Evolutionary conservation across 2,888 invertebrate species (phyloP).

Genomic region (Acanthopleura granulata): DNA sequence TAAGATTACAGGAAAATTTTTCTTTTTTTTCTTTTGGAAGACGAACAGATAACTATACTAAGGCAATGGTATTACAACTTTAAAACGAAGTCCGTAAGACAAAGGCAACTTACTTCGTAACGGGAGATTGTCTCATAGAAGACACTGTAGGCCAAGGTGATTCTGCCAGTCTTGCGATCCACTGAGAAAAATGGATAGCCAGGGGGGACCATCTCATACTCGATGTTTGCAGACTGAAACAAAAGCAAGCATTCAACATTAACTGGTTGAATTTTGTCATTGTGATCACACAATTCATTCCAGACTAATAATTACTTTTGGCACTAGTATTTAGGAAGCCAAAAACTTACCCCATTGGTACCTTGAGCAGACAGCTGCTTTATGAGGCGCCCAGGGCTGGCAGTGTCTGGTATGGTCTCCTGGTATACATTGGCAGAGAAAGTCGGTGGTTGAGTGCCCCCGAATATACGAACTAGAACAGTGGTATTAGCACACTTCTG

Average conservation of each 20-base stretch:
- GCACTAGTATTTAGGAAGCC: no score
- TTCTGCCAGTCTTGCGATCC: neutral
- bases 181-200: neutral
- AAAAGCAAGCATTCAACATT: neutral
- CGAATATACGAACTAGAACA: neutral
- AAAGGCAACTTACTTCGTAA: neutral
- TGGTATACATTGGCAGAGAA: neutral
- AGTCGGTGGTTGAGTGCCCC: neutral
- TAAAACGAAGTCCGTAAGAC: no score
- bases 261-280: neutral
- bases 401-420: neutral
- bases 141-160: neutral
- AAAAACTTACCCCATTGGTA: neutral
- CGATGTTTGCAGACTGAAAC: neutral
- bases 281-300: neutral
- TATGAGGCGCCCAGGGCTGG: neutral
- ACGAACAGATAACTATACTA: no score
- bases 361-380: neutral
- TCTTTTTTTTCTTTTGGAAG: no score
- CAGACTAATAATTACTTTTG: no score
- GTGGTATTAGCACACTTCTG: constrained; percentile 10
- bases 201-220: neutral
- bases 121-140: neutral
- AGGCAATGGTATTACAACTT: no score
- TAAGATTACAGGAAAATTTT: neutral